phyloP scores from a whole-genome alignment of 1,140 invertebrate species.

The Drosophila sp. region DNA sequence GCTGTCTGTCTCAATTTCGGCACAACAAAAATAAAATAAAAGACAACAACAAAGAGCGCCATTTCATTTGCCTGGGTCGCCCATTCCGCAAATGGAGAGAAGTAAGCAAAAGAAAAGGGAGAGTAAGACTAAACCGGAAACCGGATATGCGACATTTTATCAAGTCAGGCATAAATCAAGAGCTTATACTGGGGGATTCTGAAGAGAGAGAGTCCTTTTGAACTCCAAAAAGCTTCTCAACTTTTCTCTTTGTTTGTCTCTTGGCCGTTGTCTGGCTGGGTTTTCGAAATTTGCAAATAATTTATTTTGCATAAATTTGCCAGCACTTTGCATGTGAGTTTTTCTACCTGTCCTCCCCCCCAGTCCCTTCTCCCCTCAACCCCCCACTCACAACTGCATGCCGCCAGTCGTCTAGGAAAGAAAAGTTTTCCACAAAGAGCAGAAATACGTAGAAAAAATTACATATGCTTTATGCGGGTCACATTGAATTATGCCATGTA shows the following conservation, averaged over 20 bases:
- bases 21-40: background rate
- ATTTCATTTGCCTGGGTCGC: constrained; percentile 53
- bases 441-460: constrained; percentile 1
- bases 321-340: constrained; percentile 51
- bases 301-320: constrained; percentile 65
- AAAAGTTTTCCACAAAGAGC: constrained; percentile 23
- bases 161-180: constrained; percentile 60
- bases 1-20: constrained; percentile 14
- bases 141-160: constrained; percentile 60
- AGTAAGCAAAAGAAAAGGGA: background rate
- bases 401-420: background rate
- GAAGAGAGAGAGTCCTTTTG: background rate
- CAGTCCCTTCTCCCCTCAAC: background rate
- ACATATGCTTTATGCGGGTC: constrained; percentile 54
- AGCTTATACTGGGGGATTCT: constrained; percentile 45
- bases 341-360: constrained; percentile 18
- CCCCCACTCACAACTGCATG: background rate
- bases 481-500: constrained; percentile 77
- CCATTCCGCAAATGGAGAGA: constrained; percentile 5
- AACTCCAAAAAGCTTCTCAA: constrained; percentile 9
- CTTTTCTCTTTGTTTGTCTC: background rate
- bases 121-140: constrained; percentile 31
- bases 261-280: constrained; percentile 29
- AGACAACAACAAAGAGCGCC: constrained; percentile 23
- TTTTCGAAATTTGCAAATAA: constrained; percentile 56